Percentiles rank a stretch among this genome's conserved stretches.
phyloP scores from a whole-genome alignment of 1,140 invertebrate genomes.

The Aphidius gifuensis region DNA sequence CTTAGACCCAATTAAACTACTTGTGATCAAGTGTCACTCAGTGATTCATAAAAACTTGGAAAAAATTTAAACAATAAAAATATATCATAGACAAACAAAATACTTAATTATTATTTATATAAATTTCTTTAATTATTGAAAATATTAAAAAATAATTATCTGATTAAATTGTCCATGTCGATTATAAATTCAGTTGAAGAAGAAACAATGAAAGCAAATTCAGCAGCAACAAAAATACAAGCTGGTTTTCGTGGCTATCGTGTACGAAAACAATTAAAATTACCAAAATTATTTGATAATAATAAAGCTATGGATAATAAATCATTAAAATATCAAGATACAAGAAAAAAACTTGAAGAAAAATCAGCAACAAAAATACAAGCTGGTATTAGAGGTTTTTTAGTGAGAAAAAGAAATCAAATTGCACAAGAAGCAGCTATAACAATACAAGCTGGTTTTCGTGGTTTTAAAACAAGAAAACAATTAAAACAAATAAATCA shows the following conservation, averaged over 20 bases:
- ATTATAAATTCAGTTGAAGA: conserved; percentile 12
- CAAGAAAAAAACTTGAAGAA: conserved; percentile 51
- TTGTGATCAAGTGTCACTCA: background rate
- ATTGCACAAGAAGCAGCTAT: conserved; percentile 57
- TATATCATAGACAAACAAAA: background rate
- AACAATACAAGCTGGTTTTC: conserved; percentile 62
- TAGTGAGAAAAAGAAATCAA: conserved; percentile 64
- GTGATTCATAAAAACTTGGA: background rate
- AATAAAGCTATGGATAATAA: conserved; percentile 12
- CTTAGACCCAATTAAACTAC: background rate
- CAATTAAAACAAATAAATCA: conserved; percentile 42
- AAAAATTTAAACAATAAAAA: background rate
- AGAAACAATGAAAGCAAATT: conserved; percentile 39
- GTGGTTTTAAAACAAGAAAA: conserved; percentile 60
- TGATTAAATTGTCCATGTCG: conserved; percentile 21
- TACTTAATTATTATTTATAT: background rate
- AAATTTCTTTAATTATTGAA: background rate
- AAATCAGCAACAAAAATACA: conserved; percentile 73
- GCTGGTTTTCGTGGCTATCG: conserved; percentile 70
- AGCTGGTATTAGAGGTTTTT: conserved; percentile 68
- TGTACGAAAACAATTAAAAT: conserved; percentile 62
- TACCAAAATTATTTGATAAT: conserved; percentile 8
- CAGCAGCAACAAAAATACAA: conserved; percentile 73
- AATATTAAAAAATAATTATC: conserved; percentile 1
- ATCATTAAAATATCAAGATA: conserved; percentile 23